phyloP scores from a whole-genome alignment of 2,797 vertebrate genomes.

The Myotis pilosus region DNA sequence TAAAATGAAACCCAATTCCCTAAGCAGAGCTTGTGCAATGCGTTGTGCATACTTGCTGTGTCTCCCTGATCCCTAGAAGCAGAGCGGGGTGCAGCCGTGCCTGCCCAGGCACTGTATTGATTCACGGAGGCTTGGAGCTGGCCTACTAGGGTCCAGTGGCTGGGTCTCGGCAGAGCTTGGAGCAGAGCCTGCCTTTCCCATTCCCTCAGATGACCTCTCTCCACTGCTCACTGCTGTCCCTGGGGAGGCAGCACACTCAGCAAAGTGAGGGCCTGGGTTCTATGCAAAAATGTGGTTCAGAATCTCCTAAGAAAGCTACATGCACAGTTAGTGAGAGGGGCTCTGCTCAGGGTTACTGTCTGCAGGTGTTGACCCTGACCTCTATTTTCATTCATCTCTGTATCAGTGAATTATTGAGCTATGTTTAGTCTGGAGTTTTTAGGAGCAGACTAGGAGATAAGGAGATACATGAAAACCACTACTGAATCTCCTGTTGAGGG shows the following conservation, averaged over 20 bases:
- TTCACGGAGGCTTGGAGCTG: background rate
- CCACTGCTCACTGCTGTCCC: background rate
- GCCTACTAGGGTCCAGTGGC: background rate
- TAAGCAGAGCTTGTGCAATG: background rate
- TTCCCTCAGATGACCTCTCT: background rate
- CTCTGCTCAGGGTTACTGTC: background rate
- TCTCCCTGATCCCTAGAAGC: background rate
- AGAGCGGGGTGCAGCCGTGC: rapidly evolving
- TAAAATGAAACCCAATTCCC: background rate
- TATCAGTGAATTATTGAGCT: background rate
- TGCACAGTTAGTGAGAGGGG: background rate
- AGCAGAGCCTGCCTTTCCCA: background rate
- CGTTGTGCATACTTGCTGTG: background rate
- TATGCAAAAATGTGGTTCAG: background rate
- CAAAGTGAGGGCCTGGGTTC: rapidly evolving
- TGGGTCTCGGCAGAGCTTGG: background rate
- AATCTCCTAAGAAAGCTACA: background rate
- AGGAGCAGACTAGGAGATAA: background rate
- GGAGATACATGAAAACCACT: background rate
- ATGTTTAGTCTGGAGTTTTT: background rate
- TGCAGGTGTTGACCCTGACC: background rate
- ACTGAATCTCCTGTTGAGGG: background rate
- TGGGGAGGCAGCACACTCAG: background rate
- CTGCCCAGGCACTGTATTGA: rapidly evolving
- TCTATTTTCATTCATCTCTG: background rate